phyloP scores from a whole-genome alignment of 2,888 invertebrate genomes.

The Trisateles emortualis region DNA sequence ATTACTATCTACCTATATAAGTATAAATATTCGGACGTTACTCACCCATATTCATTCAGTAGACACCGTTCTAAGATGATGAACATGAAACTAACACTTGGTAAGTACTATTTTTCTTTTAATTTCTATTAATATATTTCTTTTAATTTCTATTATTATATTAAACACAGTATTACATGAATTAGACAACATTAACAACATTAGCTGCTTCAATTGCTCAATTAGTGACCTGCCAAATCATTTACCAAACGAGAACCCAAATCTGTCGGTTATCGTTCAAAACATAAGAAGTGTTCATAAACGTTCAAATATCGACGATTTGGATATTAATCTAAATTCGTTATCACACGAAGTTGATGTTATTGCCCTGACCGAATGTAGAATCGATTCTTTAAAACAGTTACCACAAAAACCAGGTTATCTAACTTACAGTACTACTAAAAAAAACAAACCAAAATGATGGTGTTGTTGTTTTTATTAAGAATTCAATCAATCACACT shows the following conservation, averaged over 20 bases:
- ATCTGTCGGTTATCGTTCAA: too few relatives aligned
- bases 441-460: not conserved
- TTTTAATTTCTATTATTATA: too few relatives aligned
- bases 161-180: not conserved
- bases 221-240: not conserved
- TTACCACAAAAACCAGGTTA: not conserved
- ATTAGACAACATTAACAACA: not conserved
- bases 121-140: too few relatives aligned
- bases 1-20: too few relatives aligned
- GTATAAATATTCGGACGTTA: too few relatives aligned
- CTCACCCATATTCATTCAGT: too few relatives aligned
- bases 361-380: not conserved
- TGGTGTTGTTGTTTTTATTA: not conserved
- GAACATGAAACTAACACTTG: not conserved
- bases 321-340: not conserved
- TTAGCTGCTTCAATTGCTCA: not conserved
- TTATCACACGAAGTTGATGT: not conserved
- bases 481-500: not conserved
- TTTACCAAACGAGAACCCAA: too few relatives aligned
- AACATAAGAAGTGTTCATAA: too few relatives aligned
- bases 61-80: too few relatives aligned
- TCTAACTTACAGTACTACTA: not conserved
- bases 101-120: too few relatives aligned
- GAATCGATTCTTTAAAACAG: not conserved
- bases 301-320: not conserved